phyloP scores from a whole-genome alignment of 2,113 vertebrate genomes.

The Gorsachius goisagi region DNA sequence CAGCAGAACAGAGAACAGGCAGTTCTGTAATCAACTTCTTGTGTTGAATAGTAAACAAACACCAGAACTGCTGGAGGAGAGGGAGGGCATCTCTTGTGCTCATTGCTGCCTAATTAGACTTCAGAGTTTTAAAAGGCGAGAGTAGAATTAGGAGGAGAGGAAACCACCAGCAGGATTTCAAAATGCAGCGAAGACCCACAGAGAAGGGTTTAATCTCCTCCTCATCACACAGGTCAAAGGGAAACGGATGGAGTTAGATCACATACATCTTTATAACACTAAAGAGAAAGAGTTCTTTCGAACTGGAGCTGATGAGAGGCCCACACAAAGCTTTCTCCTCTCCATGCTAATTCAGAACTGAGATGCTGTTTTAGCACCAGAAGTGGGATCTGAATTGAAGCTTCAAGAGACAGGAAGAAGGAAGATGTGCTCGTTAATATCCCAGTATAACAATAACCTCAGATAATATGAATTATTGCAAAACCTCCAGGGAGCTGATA shows the following conservation, averaged over 20 bases:
- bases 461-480: conserved; percentile 47
- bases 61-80: background rate
- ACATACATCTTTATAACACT: background rate
- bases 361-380: conserved; percentile 5
- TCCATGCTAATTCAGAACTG: background rate
- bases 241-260: background rate
- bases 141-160: background rate
- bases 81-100: background rate
- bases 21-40: background rate
- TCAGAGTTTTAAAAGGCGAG: background rate
- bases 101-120: background rate
- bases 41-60: background rate
- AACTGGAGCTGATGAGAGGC: background rate
- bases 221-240: background rate
- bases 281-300: background rate
- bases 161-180: background rate
- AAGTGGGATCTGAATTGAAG: background rate
- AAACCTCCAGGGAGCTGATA: conserved; percentile 33
- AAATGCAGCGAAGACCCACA: background rate
- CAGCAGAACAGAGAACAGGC: background rate
- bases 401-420: background rate
- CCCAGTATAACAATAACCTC: conserved; percentile 34
- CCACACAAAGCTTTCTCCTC: conserved; percentile 15
- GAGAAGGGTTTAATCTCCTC: background rate
- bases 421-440: conserved; percentile 41